These are phyloP conservation scores for Zophobas morio DNA, from an alignment of 1,140 invertebrate genomes.

Conservation along the genomic window DNA sequence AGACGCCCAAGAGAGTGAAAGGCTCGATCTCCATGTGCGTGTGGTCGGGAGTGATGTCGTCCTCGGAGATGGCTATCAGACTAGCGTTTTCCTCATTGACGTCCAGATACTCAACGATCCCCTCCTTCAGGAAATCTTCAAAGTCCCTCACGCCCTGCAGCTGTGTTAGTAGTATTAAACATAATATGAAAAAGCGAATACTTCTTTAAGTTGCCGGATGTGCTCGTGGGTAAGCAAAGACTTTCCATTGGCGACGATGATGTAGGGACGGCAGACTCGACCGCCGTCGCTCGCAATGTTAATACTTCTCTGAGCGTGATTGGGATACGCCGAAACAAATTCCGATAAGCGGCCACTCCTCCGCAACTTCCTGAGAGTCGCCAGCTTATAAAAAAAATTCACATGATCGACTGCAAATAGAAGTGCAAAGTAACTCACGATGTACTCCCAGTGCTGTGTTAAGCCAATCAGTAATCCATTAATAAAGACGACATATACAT, in stretches of 20 bases:
- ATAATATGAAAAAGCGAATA: conserved; percentile 95
- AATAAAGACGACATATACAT: conserved; percentile 91
- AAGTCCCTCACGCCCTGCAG: background rate
- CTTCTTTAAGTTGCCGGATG: conserved; percentile 86
- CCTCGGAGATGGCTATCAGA: conserved; percentile 92
- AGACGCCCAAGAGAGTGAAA: conserved; percentile 96
- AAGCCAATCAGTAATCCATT: conserved; percentile 95
- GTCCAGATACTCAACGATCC: conserved; percentile 97
- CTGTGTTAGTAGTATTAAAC: conserved; percentile 88
- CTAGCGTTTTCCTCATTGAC: conserved; percentile 99
- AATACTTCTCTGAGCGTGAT: conserved; percentile 89
- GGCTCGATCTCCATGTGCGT: conserved; percentile 98
- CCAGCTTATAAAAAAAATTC: no score
- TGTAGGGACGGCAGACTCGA: conserved; percentile 95
- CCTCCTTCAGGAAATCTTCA: conserved; percentile 59
- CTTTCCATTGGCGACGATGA: conserved; percentile 87
- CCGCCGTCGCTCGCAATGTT: conserved; percentile 99
- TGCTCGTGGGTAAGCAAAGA: conserved; percentile 85
- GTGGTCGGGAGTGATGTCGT: conserved; percentile 81
- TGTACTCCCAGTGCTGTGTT: conserved; percentile 79
- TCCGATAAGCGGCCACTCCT: conserved; percentile 88
- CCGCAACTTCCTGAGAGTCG: conserved; percentile 88
- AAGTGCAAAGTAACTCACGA: no score
- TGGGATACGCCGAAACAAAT: conserved; percentile 96
- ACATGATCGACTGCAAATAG: no score